Evolutionary conservation across 2,113 vertebrate species (phyloP).

Genomic region (Oryzias melastigma): DNA sequence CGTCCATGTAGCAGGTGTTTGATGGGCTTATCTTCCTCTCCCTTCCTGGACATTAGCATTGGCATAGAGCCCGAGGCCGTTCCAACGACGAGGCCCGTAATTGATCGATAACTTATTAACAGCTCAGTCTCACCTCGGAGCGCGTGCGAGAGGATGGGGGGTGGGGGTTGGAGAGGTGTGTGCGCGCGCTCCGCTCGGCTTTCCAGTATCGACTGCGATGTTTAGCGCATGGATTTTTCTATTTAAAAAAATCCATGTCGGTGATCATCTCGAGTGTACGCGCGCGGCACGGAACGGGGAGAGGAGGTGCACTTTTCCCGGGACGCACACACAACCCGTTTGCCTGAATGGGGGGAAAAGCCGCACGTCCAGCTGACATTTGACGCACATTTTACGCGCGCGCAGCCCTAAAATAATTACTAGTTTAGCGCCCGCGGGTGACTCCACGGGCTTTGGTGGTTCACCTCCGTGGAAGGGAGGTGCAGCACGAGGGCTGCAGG

Average conservation of each 20-base stretch:
- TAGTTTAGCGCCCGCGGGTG: constrained; percentile 44
- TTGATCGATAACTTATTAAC: constrained; percentile 80
- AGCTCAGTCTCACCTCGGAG: constrained; percentile 54
- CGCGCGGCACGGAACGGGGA: constrained; percentile 46
- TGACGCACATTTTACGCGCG: constrained; percentile 50
- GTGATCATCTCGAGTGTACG: constrained; percentile 76
- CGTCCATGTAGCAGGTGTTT: constrained; percentile 16
- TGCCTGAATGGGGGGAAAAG: constrained; percentile 10
- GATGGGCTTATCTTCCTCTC: constrained; percentile 24
- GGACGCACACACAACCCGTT: constrained; percentile 5
- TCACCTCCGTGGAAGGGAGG: constrained; percentile 18
- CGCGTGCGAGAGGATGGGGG: constrained; percentile 20
- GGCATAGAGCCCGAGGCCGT: constrained; percentile 53
- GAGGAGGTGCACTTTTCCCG: constrained; percentile 9
- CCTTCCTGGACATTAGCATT: constrained; percentile 48
- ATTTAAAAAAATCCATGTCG: constrained; percentile 79
- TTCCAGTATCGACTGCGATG: constrained; percentile 78
- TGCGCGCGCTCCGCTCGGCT: constrained; percentile 54
- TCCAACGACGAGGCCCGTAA: constrained; percentile 58
- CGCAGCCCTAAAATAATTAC: constrained; percentile 32
- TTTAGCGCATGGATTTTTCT: constrained; percentile 83
- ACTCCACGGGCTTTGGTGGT: constrained; percentile 42
- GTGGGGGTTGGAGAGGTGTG: constrained; percentile 11
- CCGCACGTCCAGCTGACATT: constrained; percentile 46
- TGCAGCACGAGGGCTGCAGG: constrained; percentile 39